Base-by-base conservation (phyloP, 2,888 invertebrate species). In the Melieria picta region DNA sequence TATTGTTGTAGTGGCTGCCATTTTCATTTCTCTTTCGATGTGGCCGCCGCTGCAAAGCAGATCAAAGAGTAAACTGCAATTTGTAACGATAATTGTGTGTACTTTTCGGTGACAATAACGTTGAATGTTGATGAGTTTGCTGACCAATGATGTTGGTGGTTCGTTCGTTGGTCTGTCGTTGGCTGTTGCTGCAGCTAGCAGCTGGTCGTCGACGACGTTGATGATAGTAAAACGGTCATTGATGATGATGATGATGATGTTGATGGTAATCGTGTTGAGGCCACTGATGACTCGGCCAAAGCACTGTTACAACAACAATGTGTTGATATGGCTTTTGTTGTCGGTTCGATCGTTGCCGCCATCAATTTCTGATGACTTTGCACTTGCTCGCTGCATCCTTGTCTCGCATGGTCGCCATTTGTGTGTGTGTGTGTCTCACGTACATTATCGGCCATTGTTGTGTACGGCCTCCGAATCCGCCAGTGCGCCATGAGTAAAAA, bases 21-120 rank as follows among this genome's bases (percentile, higher is more conserved):
- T 30, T 30, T 30, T 30, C 30, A 30, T 30, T 30, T 30, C 30
- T 2, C 30, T 30, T 30, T 30, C 30, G 30, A 30, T 30, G 30
- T 30, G 30, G 30, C 30, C 30, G 30, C 30, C 30, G 30, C 30
- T 30, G 30, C 30, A 30, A 30, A 48, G 30, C 62, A 52, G 52
- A 47, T 66, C 60, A 55, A 52, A 56, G 58, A 71, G 66, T 74
- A 69, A 74, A 69, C 66, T 74, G 72, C 69, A 72, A 66, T 72
- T 72, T 74, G 72, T 69, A 69, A 63, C 66, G 66, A 63, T 74
- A 72, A 72, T 72, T 74, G 72, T 72, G 72, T 74, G 69, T 72
- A 69, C 60, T 69, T 69, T 72, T 69, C 48, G 63, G 62, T 69
- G 58, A 62, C 64, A 67, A 48, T 55, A 65, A 60, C 67, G 57